Percentiles rank a stretch among this genome's conserved stretches.
Conservation (phyloP, 2,888 invertebrate species). For the Chrysolina oricalcia region DNA sequence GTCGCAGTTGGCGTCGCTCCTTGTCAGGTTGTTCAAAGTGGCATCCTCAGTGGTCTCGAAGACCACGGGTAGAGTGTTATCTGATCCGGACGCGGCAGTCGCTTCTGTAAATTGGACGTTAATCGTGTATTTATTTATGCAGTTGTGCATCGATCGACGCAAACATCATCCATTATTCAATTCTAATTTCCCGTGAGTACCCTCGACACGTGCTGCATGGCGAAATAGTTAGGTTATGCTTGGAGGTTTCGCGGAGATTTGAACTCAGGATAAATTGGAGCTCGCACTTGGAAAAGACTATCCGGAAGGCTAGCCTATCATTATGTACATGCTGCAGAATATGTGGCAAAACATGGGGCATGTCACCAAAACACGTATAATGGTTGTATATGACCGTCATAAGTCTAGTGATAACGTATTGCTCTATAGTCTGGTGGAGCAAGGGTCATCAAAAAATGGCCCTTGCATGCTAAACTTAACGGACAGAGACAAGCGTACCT, state of each 20-base stretch:
- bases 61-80: conserved; percentile 81
- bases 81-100: conserved; percentile 66
- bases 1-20: conserved; percentile 89
- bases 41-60: conserved; percentile 87
- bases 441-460: too few relatives aligned
- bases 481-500: too few relatives aligned
- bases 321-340: too few relatives aligned
- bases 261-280: not conserved
- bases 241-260: not conserved
- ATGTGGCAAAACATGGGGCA: too few relatives aligned
- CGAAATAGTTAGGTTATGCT: not conserved
- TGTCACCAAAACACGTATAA: too few relatives aligned
- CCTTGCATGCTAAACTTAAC: too few relatives aligned
- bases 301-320: too few relatives aligned
- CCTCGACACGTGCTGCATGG: not conserved
- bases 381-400: too few relatives aligned
- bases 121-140: not conserved
- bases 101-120: conserved; percentile 54
- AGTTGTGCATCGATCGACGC: not conserved
- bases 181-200: conserved; percentile 6
- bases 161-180: conserved; percentile 11
- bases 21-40: conserved; percentile 81
- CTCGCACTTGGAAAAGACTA: too few relatives aligned
- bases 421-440: too few relatives aligned
- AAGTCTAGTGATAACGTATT: too few relatives aligned